Base-by-base conservation (phyloP, 2,797 vertebrate genomes). In the Epinephelus coioides region DNA sequence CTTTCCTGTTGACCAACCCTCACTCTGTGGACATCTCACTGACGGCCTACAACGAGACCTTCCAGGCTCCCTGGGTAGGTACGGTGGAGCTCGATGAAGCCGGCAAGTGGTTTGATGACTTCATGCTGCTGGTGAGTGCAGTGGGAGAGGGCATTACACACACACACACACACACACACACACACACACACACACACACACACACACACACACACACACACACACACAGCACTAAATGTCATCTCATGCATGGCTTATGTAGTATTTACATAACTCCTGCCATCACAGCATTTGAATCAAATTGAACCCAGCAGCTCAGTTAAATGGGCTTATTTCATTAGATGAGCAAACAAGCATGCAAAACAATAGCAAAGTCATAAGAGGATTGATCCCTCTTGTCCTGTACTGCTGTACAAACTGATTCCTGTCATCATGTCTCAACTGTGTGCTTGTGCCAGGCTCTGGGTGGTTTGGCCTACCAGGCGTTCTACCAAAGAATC, bases 41-140 rank as follows among this genome's bases (percentile, higher is more conserved):
- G 72, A 96, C 96, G 0, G 95, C 95, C 73, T 94, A 86, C 73
- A 95, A 96, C 67, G 17, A 82, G 9, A 91, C 83, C 72, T 95
- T 95, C 84, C 96, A 96, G 93, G 90, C 91, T 7, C 93, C 96
- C 62, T 97, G 96, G 96, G 88, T 95, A 1, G 96, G 96, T 62
- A 95, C 91, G 18, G 87, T 96, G 85, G 92, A 96, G 79, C 84
- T 90, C 0, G 64, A 87, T 0, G 81, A 95, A 21, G 83, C 95
- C 12, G 95, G 95, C 76, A 94, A 95, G 76, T 97, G 96, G 96
- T 88, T 97, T 61, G 96, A 97, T 5, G 93, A 95, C 79, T 94
- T 95, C 87, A 90, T 95, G 92, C 79, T 95, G 71, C 73, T 95
- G 92, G 94, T 94, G 79, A 94, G 96, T 79, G 54, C 49, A 83